These are phyloP conservation scores for Sericinus montela DNA, from an alignment of 2,888 invertebrate genomes.

Conservation along the genomic window DNA sequence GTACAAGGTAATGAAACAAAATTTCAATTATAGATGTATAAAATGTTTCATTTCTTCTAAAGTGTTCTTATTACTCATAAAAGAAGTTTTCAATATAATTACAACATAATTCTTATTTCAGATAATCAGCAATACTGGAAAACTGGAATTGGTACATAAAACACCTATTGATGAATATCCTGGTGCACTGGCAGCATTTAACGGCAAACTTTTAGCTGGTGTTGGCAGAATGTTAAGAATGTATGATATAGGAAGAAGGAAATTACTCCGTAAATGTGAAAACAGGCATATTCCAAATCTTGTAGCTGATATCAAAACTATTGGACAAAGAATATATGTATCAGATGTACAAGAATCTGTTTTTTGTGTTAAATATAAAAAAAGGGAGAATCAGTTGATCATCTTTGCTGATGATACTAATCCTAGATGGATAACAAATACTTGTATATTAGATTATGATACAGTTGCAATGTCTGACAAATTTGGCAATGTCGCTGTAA, in stretches of 20 bases:
- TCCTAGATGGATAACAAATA: slow-evolving; percentile 96
- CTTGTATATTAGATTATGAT: slow-evolving; percentile 95
- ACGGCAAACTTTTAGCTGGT: slow-evolving; percentile 94
- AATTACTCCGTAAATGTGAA: slow-evolving; percentile 97
- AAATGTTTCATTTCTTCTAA: too few species aligned
- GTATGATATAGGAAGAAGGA: slow-evolving; percentile 96
- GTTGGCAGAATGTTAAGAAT: slow-evolving; percentile 94
- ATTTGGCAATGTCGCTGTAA: slow-evolving; percentile 96
- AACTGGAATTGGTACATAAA: slow-evolving; percentile 94
- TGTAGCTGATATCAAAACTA: slow-evolving; percentile 94
- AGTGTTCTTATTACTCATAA: too few species aligned
- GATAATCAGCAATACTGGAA: slow-evolving; percentile 87
- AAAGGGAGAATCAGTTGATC: slow-evolving; percentile 97
- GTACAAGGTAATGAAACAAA: slow-evolving; percentile 81
- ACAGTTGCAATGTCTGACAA: slow-evolving; percentile 98
- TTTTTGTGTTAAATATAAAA: slow-evolving; percentile 96
- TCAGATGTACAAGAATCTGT: slow-evolving; percentile 98
- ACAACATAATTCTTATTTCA: too few species aligned
- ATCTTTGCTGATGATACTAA: slow-evolving; percentile 99
- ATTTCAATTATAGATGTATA: too few species aligned
- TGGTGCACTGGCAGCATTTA: slow-evolving; percentile 92
- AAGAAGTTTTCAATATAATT: too few species aligned
- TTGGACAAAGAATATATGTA: slow-evolving; percentile 96
- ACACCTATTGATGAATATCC: slow-evolving; percentile 96
- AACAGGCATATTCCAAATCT: slow-evolving; percentile 97